phyloP scores from a whole-genome alignment of 2,113 vertebrate species.

The Ptyas mucosa region DNA sequence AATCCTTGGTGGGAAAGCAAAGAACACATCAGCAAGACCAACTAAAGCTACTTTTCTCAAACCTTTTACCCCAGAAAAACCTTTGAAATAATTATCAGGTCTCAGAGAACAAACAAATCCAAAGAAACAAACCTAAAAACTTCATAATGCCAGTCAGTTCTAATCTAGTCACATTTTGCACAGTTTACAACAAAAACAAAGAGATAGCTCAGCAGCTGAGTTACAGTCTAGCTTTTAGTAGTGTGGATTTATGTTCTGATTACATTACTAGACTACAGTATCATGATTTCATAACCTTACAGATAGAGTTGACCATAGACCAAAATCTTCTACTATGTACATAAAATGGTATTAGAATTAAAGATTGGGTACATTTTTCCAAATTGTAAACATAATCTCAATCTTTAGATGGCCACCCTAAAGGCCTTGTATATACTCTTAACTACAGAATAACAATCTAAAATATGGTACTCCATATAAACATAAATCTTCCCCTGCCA shows the following conservation, averaged over 20 bases:
- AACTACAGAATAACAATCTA: neutral
- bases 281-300: constrained; percentile 52
- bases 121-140: neutral
- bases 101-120: neutral
- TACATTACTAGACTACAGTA: constrained; percentile 24
- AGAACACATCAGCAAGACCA: neutral
- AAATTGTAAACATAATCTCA: constrained; percentile 30
- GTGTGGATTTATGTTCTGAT: constrained; percentile 43
- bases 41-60: neutral
- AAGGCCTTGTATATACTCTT: neutral
- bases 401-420: neutral
- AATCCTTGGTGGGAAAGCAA: neutral
- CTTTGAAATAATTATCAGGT: neutral
- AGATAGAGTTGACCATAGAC: constrained; percentile 41
- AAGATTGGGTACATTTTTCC: constrained; percentile 49
- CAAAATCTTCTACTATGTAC: constrained; percentile 61
- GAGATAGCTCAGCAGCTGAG: neutral
- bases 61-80: neutral
- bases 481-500: neutral
- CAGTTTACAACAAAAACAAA: neutral
- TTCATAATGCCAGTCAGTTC: constrained; percentile 16
- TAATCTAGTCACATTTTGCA: neutral
- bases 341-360: constrained; percentile 58
- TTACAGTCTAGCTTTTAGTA: neutral
- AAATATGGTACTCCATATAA: neutral